A percentile compares a stretch with the other conserved stretches of the same genome.
phyloP scores from a whole-genome alignment of 2,113 vertebrate genomes.

The Galemys pyrenaicus region DNA sequence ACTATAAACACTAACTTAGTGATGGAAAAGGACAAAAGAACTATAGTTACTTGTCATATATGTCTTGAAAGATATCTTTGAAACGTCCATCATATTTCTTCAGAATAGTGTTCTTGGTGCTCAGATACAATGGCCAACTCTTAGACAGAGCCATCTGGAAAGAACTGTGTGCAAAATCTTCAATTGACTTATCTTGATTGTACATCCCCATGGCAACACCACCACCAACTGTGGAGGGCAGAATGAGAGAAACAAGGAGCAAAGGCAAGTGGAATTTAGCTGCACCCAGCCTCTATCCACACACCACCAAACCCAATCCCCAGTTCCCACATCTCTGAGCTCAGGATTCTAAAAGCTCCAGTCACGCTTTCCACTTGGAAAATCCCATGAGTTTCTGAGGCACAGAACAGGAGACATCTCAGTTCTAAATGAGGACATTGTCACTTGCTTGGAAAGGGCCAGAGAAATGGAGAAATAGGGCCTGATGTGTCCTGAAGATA shows the following conservation, averaged over 20 bases:
- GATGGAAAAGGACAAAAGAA: slow-evolving; percentile 10
- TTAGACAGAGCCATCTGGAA: slow-evolving; percentile 96
- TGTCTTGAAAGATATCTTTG: slow-evolving; percentile 99
- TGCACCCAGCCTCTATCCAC: not conserved
- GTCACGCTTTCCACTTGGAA: not conserved
- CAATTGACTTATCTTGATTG: slow-evolving; percentile 96
- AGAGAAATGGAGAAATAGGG: not conserved
- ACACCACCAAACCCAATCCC: not conserved
- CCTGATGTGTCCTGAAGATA: not conserved
- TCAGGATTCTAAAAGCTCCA: not conserved
- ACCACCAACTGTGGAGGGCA: slow-evolving; percentile 86
- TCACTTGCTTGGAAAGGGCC: slow-evolving; percentile 29
- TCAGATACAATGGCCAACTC: slow-evolving; percentile 95
- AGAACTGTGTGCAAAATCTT: slow-evolving; percentile 98
- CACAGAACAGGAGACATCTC: not conserved
- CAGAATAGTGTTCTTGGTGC: slow-evolving; percentile 99
- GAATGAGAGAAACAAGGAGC: slow-evolving; percentile 41
- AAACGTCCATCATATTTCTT: slow-evolving; percentile 98
- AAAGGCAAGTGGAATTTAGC: not conserved
- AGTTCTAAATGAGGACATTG: not conserved
- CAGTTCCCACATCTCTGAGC: not conserved
- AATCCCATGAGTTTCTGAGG: not conserved
- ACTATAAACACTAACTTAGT: not conserved
- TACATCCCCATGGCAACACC: slow-evolving; percentile 99
- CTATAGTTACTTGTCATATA: slow-evolving; percentile 94